Evolutionary conservation across 1,140 invertebrate genomes (phyloP).

Genomic region (Dendrolimus kikuchii): DNA sequence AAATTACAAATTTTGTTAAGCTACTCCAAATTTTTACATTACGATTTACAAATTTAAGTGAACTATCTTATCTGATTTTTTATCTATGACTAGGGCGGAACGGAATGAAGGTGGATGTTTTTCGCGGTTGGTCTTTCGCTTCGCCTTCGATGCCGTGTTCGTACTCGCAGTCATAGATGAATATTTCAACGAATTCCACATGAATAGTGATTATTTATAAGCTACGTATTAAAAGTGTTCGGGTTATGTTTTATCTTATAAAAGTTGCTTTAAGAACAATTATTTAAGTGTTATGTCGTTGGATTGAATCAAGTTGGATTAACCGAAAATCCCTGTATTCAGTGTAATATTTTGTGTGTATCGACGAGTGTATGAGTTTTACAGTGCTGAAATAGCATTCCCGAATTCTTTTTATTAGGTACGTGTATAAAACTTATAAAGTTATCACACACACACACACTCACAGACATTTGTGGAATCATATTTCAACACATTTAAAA

Average conservation of each 20-base stretch:
- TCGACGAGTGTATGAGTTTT: slow-evolving; percentile 30
- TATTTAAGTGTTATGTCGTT: slow-evolving; percentile 39
- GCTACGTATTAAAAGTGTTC: slow-evolving; percentile 28
- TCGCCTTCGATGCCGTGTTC: slow-evolving; percentile 59
- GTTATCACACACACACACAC: background rate
- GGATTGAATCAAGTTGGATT: slow-evolving; percentile 25
- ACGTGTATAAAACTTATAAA: slow-evolving; percentile 8
- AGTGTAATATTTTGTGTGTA: slow-evolving; percentile 31
- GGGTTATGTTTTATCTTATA: slow-evolving; percentile 39
- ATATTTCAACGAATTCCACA: slow-evolving; percentile 50
- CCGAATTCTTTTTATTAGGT: slow-evolving; percentile 21
- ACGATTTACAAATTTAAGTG: too few species aligned
- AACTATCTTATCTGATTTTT: slow-evolving; percentile 12
- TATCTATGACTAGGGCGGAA: slow-evolving; percentile 49
- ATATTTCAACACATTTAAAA: too few species aligned
- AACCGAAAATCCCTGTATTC: slow-evolving; percentile 19
- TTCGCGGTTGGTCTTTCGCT: slow-evolving; percentile 57
- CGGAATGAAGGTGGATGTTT: slow-evolving; percentile 50
- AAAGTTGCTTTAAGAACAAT: slow-evolving; percentile 27
- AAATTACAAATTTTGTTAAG: too few species aligned
- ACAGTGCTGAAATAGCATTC: slow-evolving; percentile 28
- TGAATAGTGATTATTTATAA: slow-evolving; percentile 52
- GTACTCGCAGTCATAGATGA: slow-evolving; percentile 63
- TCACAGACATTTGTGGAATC: too few species aligned
- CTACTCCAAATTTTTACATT: too few species aligned